Base-by-base conservation (phyloP, 1,140 invertebrate genomes). In the Temnothorax longispinosus region DNA sequence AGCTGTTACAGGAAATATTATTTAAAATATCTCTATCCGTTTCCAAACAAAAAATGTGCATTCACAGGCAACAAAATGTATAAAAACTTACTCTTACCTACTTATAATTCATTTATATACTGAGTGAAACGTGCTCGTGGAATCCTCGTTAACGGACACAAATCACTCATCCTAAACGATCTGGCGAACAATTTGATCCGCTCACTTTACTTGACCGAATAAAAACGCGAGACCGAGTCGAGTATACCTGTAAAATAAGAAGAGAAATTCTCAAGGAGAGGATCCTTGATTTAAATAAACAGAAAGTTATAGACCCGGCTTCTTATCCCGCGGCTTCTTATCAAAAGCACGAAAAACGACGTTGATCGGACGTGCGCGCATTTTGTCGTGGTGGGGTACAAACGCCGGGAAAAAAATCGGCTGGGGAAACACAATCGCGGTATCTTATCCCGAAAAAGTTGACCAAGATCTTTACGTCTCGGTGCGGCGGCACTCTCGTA, bases 401-500 rank as follows among this genome's bases (percentile, higher is more conserved):
- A 27, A 2, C 44, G 47, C 27, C 27, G 47, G 60, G 27, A 21
- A 78, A 27, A 27, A 27, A 50, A 54, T 32, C 10, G 2, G 15
- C 38, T 13, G 2, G 38, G 21, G n/a, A 13, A n/a, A 71, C 32
- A 71, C 32, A 80, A 80, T 38, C 15, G 32, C 15, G 32, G 18
- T 27, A 69, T 7, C 65, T 69, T 69, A 69, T 69, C 21, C n/a
- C 11, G 7, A 0, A 1, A 1, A 15, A 32, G 21, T 44, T 32
- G 21, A 21, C 13, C n/a, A 74, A 74, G 41, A 72, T 82, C 65
- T 35, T 58, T 60, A 82, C 7, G 27, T 58, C 35, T 72, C 21
- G 41, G 27, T 18, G 27, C 76, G 38, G n/a, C 41, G 13, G 13
- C 50, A 15, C 18, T 60, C 18, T 82, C 18, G n/a, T 27, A 71